These are phyloP conservation scores for Pseudorhombus dupliciocellatus DNA, from an alignment of 2,113 vertebrate species.

Conservation along the genomic window DNA sequence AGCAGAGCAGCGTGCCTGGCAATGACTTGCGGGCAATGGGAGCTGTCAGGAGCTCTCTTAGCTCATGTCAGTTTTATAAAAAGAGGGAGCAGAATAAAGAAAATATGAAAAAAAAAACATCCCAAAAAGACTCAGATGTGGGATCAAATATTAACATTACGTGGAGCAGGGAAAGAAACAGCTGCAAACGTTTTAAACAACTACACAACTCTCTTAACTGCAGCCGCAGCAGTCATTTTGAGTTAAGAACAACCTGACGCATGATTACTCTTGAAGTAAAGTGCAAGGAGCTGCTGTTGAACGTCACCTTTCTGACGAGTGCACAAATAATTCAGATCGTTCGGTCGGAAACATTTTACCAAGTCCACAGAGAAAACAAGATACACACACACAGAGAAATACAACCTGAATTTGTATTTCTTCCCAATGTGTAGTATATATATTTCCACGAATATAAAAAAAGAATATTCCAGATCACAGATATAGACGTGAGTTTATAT, in stretches of 20 bases:
- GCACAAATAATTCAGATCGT: conserved; percentile 25
- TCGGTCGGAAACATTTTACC: conserved; percentile 23
- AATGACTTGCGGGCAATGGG: conserved; percentile 40
- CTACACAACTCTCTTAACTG: conserved; percentile 17
- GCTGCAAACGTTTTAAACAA: conserved; percentile 28
- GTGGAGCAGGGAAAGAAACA: conserved; percentile 14
- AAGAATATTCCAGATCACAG: no score
- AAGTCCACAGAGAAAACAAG: conserved; percentile 2
- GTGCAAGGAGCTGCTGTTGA: conserved; percentile 1
- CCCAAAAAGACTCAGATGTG: conserved; percentile 39
- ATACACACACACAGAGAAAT: conserved; percentile 4
- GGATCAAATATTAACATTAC: conserved; percentile 57
- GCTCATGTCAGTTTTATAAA: conserved; percentile 44
- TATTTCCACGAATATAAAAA: no score
- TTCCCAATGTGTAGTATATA: background rate
- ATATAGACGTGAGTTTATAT: no score
- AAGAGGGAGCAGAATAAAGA: conserved; percentile 28
- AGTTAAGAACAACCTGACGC: conserved; percentile 24
- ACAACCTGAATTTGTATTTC: background rate
- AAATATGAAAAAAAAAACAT: conserved; percentile 49
- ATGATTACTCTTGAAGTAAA: conserved; percentile 27
- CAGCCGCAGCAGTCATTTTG: conserved; percentile 13
- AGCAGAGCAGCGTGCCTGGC: conserved; percentile 16
- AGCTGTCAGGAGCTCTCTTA: conserved; percentile 57
- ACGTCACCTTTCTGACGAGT: background rate